phyloP scores from a whole-genome alignment of 2,113 vertebrate genomes.

The Chaetodon auriga region DNA sequence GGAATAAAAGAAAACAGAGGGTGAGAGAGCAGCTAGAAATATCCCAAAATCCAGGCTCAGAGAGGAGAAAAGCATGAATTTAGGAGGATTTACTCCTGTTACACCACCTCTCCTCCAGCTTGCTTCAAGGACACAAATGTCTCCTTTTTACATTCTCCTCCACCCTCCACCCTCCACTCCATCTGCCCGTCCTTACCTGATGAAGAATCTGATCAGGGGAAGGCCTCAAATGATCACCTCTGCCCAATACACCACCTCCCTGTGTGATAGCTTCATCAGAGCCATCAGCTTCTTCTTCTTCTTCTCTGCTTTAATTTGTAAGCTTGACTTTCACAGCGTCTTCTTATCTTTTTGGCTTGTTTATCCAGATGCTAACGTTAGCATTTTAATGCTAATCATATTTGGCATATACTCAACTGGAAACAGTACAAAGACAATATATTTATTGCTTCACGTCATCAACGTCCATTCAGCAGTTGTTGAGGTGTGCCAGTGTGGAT shows the following conservation, averaged over 20 bases:
- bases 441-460: no score
- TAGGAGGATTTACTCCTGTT: conserved; percentile 13
- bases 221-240: neutral
- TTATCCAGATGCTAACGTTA: neutral
- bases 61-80: neutral
- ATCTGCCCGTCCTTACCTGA: neutral
- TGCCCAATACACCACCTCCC: neutral
- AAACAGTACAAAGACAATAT: no score
- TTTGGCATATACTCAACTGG: no score
- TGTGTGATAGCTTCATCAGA: neutral
- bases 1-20: neutral
- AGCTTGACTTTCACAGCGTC: neutral
- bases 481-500: no score
- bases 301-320: neutral
- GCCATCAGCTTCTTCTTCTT: neutral
- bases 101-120: neutral
- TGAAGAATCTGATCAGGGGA: neutral
- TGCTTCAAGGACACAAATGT: neutral
- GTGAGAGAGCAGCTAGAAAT: no score
- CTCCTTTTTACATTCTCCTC: neutral
- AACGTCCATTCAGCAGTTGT: no score
- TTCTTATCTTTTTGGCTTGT: neutral
- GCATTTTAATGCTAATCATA: no score
- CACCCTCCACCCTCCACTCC: neutral
- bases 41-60: neutral